Percentiles rank a stretch among this genome's conserved stretches.
These are phyloP conservation scores for Caenorhabditis macrosperma DNA, from an alignment of 2,888 invertebrate genomes.

Conservation along the genomic window DNA sequence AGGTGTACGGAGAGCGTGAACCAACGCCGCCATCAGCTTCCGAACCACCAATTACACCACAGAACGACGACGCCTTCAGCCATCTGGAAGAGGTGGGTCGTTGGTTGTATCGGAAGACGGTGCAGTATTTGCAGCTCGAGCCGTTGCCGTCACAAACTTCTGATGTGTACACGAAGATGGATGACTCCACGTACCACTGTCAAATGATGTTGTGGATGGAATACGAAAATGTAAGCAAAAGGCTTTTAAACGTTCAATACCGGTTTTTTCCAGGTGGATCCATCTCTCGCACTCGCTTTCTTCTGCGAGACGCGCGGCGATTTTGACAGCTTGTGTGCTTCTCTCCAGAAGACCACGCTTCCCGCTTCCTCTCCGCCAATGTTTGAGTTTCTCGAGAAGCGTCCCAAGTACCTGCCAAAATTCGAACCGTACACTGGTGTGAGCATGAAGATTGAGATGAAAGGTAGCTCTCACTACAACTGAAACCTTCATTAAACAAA, in stretches of 20 bases:
- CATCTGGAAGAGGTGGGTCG: conserved; percentile 43
- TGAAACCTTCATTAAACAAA: no score
- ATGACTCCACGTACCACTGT: conserved; percentile 79
- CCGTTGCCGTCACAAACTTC: conserved; percentile 50
- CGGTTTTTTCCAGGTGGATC: conserved; percentile 78
- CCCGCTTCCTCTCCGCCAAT: conserved; percentile 73
- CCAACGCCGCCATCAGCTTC: background rate
- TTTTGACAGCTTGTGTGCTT: conserved; percentile 59
- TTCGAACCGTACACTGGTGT: conserved; percentile 79
- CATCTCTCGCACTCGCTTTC: conserved; percentile 78
- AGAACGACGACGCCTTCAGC: conserved; percentile 46
- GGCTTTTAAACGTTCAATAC: no score
- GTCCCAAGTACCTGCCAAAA: conserved; percentile 76
- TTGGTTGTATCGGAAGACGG: background rate
- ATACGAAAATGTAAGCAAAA: conserved; percentile 64
- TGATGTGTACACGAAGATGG: conserved; percentile 59
- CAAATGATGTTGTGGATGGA: conserved; percentile 77
- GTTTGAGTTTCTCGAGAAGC: conserved; percentile 77
- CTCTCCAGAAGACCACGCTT: conserved; percentile 66
- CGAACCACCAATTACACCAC: background rate
- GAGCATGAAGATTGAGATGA: conserved; percentile 69
- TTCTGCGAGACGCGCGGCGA: conserved; percentile 72
- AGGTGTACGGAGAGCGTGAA: conserved; percentile 16
- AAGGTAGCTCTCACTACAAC: conserved; percentile 63
- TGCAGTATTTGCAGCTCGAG: conserved; percentile 10